Base-by-base conservation (phyloP, 2,888 invertebrate genomes). In the Drosophila flavopinicola region DNA sequence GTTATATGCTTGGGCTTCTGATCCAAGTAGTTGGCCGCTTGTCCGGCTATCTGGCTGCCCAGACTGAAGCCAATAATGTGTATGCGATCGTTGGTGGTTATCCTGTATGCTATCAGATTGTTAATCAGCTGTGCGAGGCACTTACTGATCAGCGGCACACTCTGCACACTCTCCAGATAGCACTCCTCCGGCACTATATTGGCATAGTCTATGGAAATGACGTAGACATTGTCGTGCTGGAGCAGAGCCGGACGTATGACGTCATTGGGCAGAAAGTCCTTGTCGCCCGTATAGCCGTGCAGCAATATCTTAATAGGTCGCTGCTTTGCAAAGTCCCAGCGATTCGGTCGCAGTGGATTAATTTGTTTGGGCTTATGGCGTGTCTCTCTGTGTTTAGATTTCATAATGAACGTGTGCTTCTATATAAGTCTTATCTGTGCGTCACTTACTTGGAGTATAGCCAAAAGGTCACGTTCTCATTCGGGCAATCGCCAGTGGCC, bases 21-120 rank as follows among this genome's bases (percentile, higher is more conserved):
- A 6, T 1, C 1, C 29, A 93, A 49, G 79, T 91, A 91, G 68
- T 92, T 91, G 2, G 92, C 90, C 0, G 92, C 88, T 48, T 89
- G 92, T 0, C 94, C 94, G 0, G 93, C 93, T 0, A 91, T 90
- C 59, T 94, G 94, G 0, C 92, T 94, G 0, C 94, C 94, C 3
- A 94, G 90, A 76, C 94, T 94, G 72, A 94, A 94, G 0, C 94
- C 94, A 32, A 94, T 92, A 0, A 94, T 79, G 75, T 94, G 94
- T 57, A 94, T n/a, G n/a, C n/a, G 10, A 3, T 25, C 0, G 20
- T n/a, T n/a, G n/a, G n/a, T n/a, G n/a, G n/a, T n/a, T n/a, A n/a
- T n/a, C n/a, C n/a, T n/a, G n/a, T n/a, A n/a, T n/a, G n/a, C n/a
- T n/a, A n/a, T 20, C 20, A 20, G 20, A 20, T 2, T 20, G 20